Evolutionary conservation across 2,888 invertebrate genomes (phyloP).

Genomic region (Fragum whitleyi): DNA sequence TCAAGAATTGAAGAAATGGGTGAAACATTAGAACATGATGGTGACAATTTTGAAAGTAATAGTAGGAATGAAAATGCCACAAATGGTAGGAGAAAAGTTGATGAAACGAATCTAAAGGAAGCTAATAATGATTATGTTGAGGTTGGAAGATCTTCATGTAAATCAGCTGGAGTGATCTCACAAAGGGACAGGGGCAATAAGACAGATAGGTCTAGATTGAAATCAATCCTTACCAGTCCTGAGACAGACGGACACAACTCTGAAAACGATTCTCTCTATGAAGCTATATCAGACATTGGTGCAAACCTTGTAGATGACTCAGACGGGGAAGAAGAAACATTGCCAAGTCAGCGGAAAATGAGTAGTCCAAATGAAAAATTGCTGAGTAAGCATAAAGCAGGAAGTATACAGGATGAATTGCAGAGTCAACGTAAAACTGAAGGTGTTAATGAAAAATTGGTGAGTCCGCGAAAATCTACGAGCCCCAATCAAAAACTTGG

Average conservation of each 20-base stretch:
- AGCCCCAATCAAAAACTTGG: too few species aligned
- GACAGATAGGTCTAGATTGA: conserved; percentile 39
- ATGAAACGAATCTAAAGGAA: background rate
- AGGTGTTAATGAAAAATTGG: background rate
- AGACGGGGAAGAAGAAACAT: conserved; percentile 6
- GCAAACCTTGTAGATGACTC: conserved; percentile 6
- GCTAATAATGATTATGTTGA: background rate
- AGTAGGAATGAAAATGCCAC: background rate
- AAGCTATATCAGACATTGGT: conserved; percentile 22
- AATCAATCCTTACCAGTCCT: conserved; percentile 53
- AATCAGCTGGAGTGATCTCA: background rate
- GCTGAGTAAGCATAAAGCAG: too few species aligned
- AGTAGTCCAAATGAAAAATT: too few species aligned
- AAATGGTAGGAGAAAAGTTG: conserved; percentile 2
- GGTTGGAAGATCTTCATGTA: too few species aligned
- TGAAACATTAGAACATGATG: background rate
- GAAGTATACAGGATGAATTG: too few species aligned
- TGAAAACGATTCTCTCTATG: conserved; percentile 16
- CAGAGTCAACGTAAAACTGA: too few species aligned
- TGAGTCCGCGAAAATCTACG: background rate
- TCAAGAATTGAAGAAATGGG: conserved; percentile 25
- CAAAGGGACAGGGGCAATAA: background rate
- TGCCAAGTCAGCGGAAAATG: background rate
- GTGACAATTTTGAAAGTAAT: background rate
- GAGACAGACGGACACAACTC: conserved; percentile 20